Evolutionary conservation across 2,888 invertebrate species (phyloP), one percentile per base, ranked within the genome.

Genomic region (Poecilus cupreus): DNA sequence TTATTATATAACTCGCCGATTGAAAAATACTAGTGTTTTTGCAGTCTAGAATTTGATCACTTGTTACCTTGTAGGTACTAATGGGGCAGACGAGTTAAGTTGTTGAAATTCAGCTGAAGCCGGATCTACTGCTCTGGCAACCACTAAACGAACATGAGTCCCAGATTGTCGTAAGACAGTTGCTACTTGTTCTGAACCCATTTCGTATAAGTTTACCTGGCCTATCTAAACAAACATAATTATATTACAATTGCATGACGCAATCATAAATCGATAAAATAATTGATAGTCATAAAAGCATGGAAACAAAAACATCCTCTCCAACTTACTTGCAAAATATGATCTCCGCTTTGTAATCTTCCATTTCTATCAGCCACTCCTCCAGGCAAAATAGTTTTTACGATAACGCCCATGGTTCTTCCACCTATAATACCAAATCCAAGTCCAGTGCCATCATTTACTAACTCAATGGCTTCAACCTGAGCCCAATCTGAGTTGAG

Each of bases 361-460:
- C 97, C 97, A 91, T 99, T 98, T 85, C 97, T 93, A 90, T 99
- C 98, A 6, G 99, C 98, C 2, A 98, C 98, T 77, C 99, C 99
- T 4, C 98, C 99, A 0, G 98, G 97, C 82, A 99, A 91, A 85
- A 99, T 98, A 13, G 99, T 99, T 90, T 99, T 99, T 11, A 99
- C 98, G 83, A 99, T 98, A n/a, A 99, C 99, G 4, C 99, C 99
- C 84, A 98, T 98, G 84, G 97, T 97, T 85, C 98, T 94, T 70
- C 96, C 97, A 22, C 99, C 99, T 87, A 99, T 98, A 86, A 99
- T 99, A 87, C 97, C 99, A 91, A 99, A 99, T 46, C 99, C 99
- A 85, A 99, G 93, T 32, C 98, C 98, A 82, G 97, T 96, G 83
- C 98, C 98, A 92, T 99, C 99, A 90, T 99, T 99, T 60, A 98